Evolutionary conservation across 2,797 vertebrate species (phyloP), one percentile per base, ranked within the genome.

Genomic region (Poecile montanus): DNA sequence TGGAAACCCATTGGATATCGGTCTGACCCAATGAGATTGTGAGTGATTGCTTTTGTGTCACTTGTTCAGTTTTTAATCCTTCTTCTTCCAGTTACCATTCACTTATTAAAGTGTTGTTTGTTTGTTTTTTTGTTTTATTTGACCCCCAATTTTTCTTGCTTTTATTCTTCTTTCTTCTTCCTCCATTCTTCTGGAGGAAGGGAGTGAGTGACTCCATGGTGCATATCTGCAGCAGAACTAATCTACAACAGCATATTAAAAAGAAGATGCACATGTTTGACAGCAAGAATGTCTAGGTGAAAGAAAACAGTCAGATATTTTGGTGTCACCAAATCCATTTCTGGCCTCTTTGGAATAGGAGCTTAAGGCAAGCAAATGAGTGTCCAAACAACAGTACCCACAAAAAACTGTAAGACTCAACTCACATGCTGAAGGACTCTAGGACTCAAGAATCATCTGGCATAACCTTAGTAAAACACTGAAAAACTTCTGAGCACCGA

Each of bases 1-100:
- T 4, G 6, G n/a, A 66, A 89, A 21, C 7, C 57, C 10, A 1
- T 3, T 53, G 40, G 11, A 12, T 10, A 56, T 51, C 0, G 0
- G 5, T 58, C 16, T 40, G 32, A 45, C 16, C 11, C 40, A 50
- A 19, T 7, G 4, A 45, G 5, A 29, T 42, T 26, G 9, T 29
- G 7, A 47, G 23, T 23, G 8, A 32, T 44, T 21, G 6, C 9
- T 75, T 78, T 48, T 40, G 2, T 14, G 48, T 44, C 7, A 8
- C 12, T 71, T 79, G 6, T 32, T 76, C 40, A 1, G 0, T 42
- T 76, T 85, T 50, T 47, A 65, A 30, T 92, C n/a, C 10, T 78
- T 48, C 30, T 56, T 83, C 42, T 76, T 67, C 29, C 7, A 20
- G 4, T 71, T 30, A 47, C 9, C 7, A 18, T 61, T 86, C 13